Percentiles rank a stretch among this genome's conserved stretches.
phyloP scores from a whole-genome alignment of 1,140 invertebrate genomes.

The Rhysida immarginata region DNA sequence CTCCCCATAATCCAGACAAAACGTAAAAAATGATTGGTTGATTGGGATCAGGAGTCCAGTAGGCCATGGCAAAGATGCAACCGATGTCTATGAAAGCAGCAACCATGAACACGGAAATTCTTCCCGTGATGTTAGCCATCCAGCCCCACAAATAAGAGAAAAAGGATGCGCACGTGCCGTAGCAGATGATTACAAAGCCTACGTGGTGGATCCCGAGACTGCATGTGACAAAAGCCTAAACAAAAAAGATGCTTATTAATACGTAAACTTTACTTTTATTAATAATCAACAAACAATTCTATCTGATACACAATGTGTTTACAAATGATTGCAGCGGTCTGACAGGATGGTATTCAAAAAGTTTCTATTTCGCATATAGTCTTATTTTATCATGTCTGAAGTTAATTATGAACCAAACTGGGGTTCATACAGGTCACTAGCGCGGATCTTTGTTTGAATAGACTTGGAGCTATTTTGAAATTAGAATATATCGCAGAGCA shows the following conservation, averaged over 20 bases:
- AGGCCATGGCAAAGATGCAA: constrained; percentile 55
- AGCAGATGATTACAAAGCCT: constrained; percentile 90
- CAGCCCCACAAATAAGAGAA: constrained; percentile 79
- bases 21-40: constrained; percentile 70
- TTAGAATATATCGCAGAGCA: too few species aligned
- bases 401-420: too few species aligned
- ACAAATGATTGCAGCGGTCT: too few species aligned
- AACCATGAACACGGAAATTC: constrained; percentile 65
- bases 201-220: constrained; percentile 75
- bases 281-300: too few species aligned
- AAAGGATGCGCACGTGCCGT: constrained; percentile 74
- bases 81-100: constrained; percentile 58
- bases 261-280: too few species aligned
- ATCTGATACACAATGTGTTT: too few species aligned
- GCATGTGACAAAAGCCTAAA: constrained; percentile 81
- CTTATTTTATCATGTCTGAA: too few species aligned
- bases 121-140: constrained; percentile 79
- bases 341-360: too few species aligned
- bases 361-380: too few species aligned
- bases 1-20: constrained; percentile 83
- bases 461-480: too few species aligned
- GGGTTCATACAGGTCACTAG: too few species aligned
- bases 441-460: too few species aligned
- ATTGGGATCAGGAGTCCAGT: constrained; percentile 73
- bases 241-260: neutral